These are phyloP conservation scores for Magallana gigas DNA, from an alignment of 1,140 invertebrate genomes.

Conservation along the genomic window DNA sequence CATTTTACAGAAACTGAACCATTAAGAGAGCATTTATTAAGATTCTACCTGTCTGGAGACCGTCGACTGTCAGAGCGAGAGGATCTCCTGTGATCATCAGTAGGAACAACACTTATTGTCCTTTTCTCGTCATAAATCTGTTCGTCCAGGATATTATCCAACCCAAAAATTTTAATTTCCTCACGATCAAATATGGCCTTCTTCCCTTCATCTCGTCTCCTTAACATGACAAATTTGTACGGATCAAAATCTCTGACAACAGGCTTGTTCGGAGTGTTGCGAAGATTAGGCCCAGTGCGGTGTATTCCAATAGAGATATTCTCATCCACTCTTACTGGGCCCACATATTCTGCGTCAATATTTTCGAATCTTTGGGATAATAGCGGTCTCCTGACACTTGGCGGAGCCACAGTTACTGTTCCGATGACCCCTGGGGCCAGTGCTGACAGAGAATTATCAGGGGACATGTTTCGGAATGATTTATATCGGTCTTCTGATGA, in stretches of 20 bases:
- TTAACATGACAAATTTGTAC: conserved; percentile 65
- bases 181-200: conserved; percentile 74
- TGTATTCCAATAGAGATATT: conserved; percentile 68
- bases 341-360: conserved; percentile 49
- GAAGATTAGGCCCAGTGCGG: conserved; percentile 55
- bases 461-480: not conserved
- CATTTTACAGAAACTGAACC: too few relatives aligned
- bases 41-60: not conserved
- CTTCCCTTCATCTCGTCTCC: conserved; percentile 65
- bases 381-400: conserved; percentile 40
- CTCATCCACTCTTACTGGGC: conserved; percentile 61
- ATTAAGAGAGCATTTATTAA: not conserved
- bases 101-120: conserved; percentile 61
- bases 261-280: conserved; percentile 44
- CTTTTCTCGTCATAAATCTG: conserved; percentile 70
- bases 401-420: conserved; percentile 2
- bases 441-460: not conserved
- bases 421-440: not conserved
- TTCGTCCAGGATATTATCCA: conserved; percentile 60
- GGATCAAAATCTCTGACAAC: conserved; percentile 63
- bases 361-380: conserved; percentile 58
- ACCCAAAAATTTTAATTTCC: conserved; percentile 71
- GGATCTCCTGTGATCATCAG: conserved; percentile 26
- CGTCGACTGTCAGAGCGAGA: not conserved
- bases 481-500: not conserved